Evolutionary conservation across 2,113 vertebrate genomes (phyloP), one percentile per base, ranked within the genome.

Genomic region (Equus quagga): DNA sequence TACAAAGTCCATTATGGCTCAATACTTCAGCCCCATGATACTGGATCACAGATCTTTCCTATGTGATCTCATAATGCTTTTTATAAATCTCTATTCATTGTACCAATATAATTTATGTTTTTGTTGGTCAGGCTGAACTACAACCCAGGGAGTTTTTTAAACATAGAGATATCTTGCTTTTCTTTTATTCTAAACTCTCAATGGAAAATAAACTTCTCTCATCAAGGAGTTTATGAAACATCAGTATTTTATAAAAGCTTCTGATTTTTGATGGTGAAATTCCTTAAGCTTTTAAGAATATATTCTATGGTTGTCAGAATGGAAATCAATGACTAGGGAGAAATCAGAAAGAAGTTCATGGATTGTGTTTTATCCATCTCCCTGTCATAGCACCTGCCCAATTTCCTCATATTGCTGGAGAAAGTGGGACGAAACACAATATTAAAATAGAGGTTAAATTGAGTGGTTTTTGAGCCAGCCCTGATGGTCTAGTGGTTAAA

Each of bases 171-270:
- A 75, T 36, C n/a, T 84, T 76, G 64, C 15, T 80, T 56, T 90
- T 51, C 8, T 84, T 80, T 89, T 88, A 73, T 73, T 28, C 46
- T 51, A 75, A 93, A 44, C 41, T 58, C 12, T 78, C 67, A 78
- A 81, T 17, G 70, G 72, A 62, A 72, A 93, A 79, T 89, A 94
- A 26, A 91, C 18, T 67, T 96, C 24, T 94, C 19, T 85, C 89
- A 49, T 94, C 28, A 46, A 80, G 13, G 41, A 90, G 18, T n/a
- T 87, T 73, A 62, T 79, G 36, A 41, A 36, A 6, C 75, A 1
- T 67, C n/a, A 26, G 28, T 58, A 75, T 93, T 97, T 83, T 93
- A 75, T 75, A 87, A 91, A 89, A 89, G 2, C 82, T 92, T 96
- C 41, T 56, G 21, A 65, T 51, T 84, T 83, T 96, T 89, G 36